Conservation (phyloP, 2,113 vertebrate species). For the Ailurus styani region DNA sequence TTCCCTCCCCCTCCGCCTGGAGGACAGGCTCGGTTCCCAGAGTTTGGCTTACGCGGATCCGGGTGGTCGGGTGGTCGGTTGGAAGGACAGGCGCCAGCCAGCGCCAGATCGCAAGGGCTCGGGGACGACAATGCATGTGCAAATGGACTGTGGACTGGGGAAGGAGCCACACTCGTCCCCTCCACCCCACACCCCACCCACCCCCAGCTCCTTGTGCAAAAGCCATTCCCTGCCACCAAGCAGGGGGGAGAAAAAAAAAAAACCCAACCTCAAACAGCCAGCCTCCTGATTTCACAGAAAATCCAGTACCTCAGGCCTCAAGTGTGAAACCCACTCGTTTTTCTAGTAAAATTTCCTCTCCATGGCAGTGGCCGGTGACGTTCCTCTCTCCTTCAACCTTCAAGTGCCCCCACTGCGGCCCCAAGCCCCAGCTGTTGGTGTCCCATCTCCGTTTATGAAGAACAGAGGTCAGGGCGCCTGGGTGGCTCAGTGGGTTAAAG, state of each 20-base stretch:
- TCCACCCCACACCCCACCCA: background rate
- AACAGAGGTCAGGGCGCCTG: too few species aligned
- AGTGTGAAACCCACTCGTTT: background rate
- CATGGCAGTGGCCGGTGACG: background rate
- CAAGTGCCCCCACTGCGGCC: too few species aligned
- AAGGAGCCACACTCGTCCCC: background rate
- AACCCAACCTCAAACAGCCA: background rate
- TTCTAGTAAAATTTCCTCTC: background rate
- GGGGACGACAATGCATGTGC: fast-evolving
- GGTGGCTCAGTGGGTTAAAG: too few species aligned
- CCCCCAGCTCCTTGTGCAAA: fast-evolving
- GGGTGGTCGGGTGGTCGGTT: background rate
- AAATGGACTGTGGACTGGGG: background rate
- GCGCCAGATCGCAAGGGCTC: background rate
- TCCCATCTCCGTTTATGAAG: background rate
- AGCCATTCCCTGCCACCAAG: background rate
- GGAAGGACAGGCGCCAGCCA: background rate
- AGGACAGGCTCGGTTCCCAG: background rate
- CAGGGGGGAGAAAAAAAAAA: background rate
- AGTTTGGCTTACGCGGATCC: background rate
- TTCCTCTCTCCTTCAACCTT: background rate
- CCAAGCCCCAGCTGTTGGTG: fast-evolving
- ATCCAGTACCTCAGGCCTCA: background rate
- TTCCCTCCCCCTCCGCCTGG: background rate
- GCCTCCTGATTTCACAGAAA: background rate